Percentiles rank a stretch among this genome's conserved stretches.
Evolutionary conservation across 2,888 invertebrate genomes (phyloP).

Genomic region (Sarcophaga caerulescens): DNA sequence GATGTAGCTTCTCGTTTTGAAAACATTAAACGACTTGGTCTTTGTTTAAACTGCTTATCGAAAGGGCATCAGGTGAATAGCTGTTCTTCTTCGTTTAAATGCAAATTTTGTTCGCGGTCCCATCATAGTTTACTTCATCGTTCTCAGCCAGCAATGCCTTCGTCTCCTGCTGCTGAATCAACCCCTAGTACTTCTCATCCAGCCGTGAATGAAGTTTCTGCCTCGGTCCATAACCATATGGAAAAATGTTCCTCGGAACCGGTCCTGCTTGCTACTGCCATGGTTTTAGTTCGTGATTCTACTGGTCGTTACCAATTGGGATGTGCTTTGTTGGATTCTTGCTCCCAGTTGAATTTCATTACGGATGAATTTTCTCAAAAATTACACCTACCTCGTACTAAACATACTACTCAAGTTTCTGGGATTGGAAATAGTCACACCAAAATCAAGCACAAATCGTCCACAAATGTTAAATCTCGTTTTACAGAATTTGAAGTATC

Average conservation of each 20-base stretch:
- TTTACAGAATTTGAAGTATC: too few relatives aligned
- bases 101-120: conserved; percentile 26
- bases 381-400: too few relatives aligned
- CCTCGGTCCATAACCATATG: conserved; percentile 29
- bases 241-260: conserved; percentile 34
- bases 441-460: too few relatives aligned
- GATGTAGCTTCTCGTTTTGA: conserved; percentile 17
- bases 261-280: conserved; percentile 53
- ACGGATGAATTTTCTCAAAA: too few relatives aligned
- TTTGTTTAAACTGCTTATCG: conserved; percentile 18
- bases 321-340: too few relatives aligned
- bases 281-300: conserved; percentile 38
- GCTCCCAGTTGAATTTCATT: too few relatives aligned
- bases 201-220: background rate
- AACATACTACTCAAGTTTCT: too few relatives aligned
- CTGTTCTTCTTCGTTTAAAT: too few relatives aligned
- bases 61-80: background rate
- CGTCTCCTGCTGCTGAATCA: conserved; percentile 1
- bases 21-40: conserved; percentile 18
- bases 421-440: too few relatives aligned
- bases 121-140: conserved; percentile 58
- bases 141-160: background rate
- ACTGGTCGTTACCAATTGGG: background rate
- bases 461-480: too few relatives aligned
- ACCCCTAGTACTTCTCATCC: background rate